Evolutionary conservation across 2,888 invertebrate genomes (phyloP), one percentile per base, ranked within the genome.

Genomic region (Amaurobius ferox): DNA sequence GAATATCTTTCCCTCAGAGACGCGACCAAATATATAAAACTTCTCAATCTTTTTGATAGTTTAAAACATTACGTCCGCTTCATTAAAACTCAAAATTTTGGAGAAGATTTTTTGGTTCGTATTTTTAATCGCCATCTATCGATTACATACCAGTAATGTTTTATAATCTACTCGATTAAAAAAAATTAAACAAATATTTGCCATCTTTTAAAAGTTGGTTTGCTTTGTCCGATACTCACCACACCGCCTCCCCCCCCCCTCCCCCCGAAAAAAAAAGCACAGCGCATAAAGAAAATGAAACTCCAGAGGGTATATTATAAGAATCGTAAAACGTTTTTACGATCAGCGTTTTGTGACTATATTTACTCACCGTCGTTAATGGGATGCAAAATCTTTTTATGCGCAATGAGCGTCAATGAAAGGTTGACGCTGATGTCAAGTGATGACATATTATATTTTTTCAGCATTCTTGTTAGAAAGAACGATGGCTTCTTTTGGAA

Each of bases 111-210:
- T n/a, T 55, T 19, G 1, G 19, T 55, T 55, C 23, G 19, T 55
- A 35, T 35, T 9, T 35, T 35, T 5, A 7, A 35, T 35, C 9
- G 9, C n/a, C 35, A 23, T 23, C n/a, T 16, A 55, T 55, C 23
- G 23, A 55, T 5, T 16, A 23, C 23, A 23, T 5, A 5, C 55
- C n/a, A 9, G 23, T 23, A 55, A 16, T 44, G 55, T 55, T 55
- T 55, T 55, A 55, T 23, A 19, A 55, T 23, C 11, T 55, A 23
- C 5, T 11, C 1, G 55, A 1, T 5, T 5, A 1, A 23, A 23
- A 23, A 55, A 55, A 55, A 55, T 5, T 23, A 55, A 16, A 23
- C 55, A 55, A 55, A 55, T 55, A 55, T 55, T 55, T 55, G 23
- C 23, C 55, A 23, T 55, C 19, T 55, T 55, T 55, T 55, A 23